Base-by-base conservation (phyloP, 2,113 vertebrate species). In the Phyllostomus discolor region DNA sequence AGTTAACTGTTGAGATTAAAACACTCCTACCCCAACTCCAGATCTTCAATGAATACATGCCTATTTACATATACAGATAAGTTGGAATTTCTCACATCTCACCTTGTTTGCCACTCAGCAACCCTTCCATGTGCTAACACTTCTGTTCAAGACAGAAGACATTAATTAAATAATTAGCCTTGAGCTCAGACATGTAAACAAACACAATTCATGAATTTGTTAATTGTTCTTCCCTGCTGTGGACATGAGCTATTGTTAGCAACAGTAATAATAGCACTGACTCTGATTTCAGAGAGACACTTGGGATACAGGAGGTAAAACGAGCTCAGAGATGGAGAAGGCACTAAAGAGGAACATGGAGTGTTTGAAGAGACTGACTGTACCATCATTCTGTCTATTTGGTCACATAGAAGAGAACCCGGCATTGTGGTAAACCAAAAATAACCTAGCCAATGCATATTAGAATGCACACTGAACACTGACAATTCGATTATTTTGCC, bases 111-210 rank as follows among this genome's bases (percentile, higher is more conserved):
- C 88, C 69, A 75, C 79, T 97, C 38, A 0, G 92, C 69, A 93
- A 94, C 75, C 82, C 80, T 95, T 91, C 70, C 95, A 94, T 91
- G 95, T 93, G 59, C 85, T 94, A 95, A 93, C 90, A 83, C 92
- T 95, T 94, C 95, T 86, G 72, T 92, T 95, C 69, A 82, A 97
- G 96, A 93, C 92, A 95, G 96, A 97, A 97, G 97, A 97, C 96
- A 95, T 97, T 98, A 96, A 98, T 97, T 94, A 97, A 97, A 97
- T 97, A 96, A 97, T 97, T 97, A 97, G 97, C 86, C 94, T 95
- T 96, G 95, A 91, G 89, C 91, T 96, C 94, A 97, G 96, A 96
- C 95, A 94, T 90, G 90, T 96, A 98, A 98, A 98, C 96, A 98
- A 97, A 97, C 93, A 95, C 96, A 97, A 91, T 69, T 93, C 91